phyloP scores from a whole-genome alignment of 2,888 invertebrate genomes.

The Digitonthophagus gazella region DNA sequence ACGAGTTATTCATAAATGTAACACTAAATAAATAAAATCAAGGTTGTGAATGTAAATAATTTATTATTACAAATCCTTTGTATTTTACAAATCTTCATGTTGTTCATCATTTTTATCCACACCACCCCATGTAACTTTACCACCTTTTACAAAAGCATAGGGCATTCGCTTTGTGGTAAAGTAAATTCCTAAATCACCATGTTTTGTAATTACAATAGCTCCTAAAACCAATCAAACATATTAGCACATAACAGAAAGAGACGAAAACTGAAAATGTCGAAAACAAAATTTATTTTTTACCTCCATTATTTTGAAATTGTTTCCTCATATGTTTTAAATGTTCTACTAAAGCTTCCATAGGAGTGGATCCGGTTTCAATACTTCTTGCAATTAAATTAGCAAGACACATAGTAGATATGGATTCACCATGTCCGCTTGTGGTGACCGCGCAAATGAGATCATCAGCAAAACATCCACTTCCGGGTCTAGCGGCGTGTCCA shows the following conservation, averaged over 20 bases:
- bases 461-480: constrained; percentile 76
- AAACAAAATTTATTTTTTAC: not conserved
- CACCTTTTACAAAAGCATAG: constrained; percentile 57
- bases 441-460: constrained; percentile 72
- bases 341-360: constrained; percentile 63
- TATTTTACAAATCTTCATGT: too few species aligned
- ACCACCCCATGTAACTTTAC: constrained; percentile 7
- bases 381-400: constrained; percentile 67
- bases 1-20: too few species aligned
- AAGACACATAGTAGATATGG: constrained; percentile 74
- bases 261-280: not conserved
- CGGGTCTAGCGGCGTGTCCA: constrained; percentile 73
- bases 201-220: constrained; percentile 66
- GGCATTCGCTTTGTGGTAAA: constrained; percentile 69
- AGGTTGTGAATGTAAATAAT: too few species aligned
- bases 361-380: constrained; percentile 61
- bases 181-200: constrained; percentile 65
- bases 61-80: too few species aligned
- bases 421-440: constrained; percentile 78
- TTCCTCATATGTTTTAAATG: constrained; percentile 66
- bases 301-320: constrained; percentile 70
- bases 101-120: not conserved
- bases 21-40: too few species aligned
- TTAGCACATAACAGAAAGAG: not conserved
- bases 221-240: constrained; percentile 39